A percentile compares a stretch with the other conserved stretches of the same genome.
Conservation (phyloP, 1,140 invertebrate genomes). For the Thaumetopoea pityocampa region DNA sequence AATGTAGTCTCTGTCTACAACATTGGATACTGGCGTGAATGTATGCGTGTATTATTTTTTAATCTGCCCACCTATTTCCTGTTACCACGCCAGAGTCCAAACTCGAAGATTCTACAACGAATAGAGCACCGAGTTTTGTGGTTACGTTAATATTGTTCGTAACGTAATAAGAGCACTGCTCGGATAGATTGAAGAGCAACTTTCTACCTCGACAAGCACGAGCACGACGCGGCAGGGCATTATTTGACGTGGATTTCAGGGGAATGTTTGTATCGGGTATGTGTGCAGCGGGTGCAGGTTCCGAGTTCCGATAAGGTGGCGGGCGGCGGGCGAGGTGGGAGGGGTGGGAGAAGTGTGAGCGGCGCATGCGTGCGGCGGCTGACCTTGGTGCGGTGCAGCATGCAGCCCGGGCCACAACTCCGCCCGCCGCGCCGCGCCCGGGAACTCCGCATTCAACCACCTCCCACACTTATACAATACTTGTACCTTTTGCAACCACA, state of each 20-base stretch:
- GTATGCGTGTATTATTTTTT: no score
- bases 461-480: slow-evolving; percentile 35
- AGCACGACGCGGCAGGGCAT: slow-evolving; percentile 20
- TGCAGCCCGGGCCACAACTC: slow-evolving; percentile 37
- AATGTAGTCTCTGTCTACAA: no score
- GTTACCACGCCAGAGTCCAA: no score
- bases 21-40: no score
- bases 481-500: slow-evolving; percentile 50
- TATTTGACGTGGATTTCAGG: slow-evolving; percentile 41
- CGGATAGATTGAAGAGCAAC: no score
- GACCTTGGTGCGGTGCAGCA: slow-evolving; percentile 65
- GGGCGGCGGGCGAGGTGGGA: slow-evolving; percentile 17
- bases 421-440: slow-evolving; percentile 17
- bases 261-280: no score
- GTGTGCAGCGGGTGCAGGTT: slow-evolving; percentile 44
- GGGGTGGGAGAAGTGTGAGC: slow-evolving; percentile 15
- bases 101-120: no score
- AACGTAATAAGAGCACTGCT: no score
- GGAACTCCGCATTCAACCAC: slow-evolving; percentile 31
- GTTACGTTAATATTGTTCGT: no score
- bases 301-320: slow-evolving; percentile 29
- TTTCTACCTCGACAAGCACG: no score
- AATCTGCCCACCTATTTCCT: no score
- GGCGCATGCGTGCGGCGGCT: slow-evolving; percentile 62
- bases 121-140: no score